Evolutionary conservation across 2,797 vertebrate species (phyloP).

Genomic region (Sylvia borin): DNA sequence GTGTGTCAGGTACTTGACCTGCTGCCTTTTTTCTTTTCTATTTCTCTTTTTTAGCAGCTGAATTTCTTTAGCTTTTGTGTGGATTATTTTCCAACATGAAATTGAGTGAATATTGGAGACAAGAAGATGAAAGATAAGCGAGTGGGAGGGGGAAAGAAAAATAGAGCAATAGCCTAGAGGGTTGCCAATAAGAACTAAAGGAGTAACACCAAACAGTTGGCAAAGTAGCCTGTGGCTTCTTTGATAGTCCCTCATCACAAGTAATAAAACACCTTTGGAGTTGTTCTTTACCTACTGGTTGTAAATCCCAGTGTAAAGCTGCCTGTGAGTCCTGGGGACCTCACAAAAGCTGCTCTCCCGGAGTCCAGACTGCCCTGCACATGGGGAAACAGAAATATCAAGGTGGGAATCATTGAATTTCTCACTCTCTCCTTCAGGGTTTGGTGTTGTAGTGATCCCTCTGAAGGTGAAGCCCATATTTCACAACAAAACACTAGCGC

Average conservation of each 20-base stretch:
- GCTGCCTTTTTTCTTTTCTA: neutral
- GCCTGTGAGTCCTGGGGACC: conserved; percentile 31
- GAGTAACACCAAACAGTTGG: neutral
- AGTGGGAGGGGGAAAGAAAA: conserved; percentile 26
- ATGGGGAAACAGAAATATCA: neutral
- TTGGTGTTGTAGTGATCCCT: neutral
- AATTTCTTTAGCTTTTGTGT: neutral
- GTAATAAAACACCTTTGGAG: conserved; percentile 48
- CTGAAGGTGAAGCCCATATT: neutral
- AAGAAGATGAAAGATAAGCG: conserved; percentile 6
- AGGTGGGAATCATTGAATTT: neutral
- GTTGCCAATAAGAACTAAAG: conserved; percentile 3
- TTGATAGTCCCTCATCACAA: conserved; percentile 47
- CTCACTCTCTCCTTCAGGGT: neutral
- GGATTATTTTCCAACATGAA: neutral
- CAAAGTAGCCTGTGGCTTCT: conserved; percentile 32
- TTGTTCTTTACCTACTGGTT: conserved; percentile 39
- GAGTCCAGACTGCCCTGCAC: neutral
- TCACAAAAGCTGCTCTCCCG: neutral
- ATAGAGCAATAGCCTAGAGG: neutral
- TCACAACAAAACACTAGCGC: conserved; percentile 55
- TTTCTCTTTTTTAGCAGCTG: neutral
- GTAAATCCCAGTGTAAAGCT: conserved; percentile 54
- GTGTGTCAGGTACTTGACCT: neutral
- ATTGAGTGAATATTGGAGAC: neutral